Evolutionary conservation across 2,797 vertebrate genomes (phyloP).

Genomic region (Avahi laniger): DNA sequence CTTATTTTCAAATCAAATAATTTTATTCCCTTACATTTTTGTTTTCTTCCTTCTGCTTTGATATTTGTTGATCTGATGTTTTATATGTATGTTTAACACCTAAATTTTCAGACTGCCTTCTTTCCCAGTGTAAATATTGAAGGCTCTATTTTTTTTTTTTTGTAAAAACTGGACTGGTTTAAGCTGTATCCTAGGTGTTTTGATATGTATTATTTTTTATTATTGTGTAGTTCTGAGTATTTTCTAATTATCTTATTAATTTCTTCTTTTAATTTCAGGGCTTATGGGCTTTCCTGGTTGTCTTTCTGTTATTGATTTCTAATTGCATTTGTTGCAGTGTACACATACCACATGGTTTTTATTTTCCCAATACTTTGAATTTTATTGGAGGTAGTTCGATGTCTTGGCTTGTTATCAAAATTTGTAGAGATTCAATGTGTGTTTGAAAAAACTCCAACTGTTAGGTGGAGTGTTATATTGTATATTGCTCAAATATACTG

Average conservation of each 20-base stretch:
- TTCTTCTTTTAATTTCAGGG: not conserved
- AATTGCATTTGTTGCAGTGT: not conserved
- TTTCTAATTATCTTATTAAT: not conserved
- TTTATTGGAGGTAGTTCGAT: conserved; percentile 20
- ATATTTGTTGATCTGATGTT: not conserved
- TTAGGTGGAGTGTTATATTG: not conserved
- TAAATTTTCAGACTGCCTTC: not conserved
- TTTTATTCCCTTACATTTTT: not conserved
- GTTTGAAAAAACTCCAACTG: not conserved
- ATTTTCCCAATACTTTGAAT: not conserved
- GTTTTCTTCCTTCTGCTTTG: not conserved
- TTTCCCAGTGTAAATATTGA: not conserved
- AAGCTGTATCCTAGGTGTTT: not conserved
- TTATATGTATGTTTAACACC: not conserved
- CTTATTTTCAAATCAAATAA: not conserved
- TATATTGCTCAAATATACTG: not conserved
- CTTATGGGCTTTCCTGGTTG: not conserved
- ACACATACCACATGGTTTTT: not conserved
- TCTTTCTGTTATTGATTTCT: not conserved
- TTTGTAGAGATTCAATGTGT: not conserved
- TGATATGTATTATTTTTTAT: not conserved
- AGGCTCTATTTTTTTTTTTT: not conserved
- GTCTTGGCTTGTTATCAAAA: not conserved
- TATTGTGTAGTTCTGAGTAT: not conserved
- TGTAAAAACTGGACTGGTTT: not conserved